Percentiles rank a stretch among this genome's conserved stretches.
Evolutionary conservation across 2,797 vertebrate species (phyloP).

Genomic region (Neopelma chrysocephalum): DNA sequence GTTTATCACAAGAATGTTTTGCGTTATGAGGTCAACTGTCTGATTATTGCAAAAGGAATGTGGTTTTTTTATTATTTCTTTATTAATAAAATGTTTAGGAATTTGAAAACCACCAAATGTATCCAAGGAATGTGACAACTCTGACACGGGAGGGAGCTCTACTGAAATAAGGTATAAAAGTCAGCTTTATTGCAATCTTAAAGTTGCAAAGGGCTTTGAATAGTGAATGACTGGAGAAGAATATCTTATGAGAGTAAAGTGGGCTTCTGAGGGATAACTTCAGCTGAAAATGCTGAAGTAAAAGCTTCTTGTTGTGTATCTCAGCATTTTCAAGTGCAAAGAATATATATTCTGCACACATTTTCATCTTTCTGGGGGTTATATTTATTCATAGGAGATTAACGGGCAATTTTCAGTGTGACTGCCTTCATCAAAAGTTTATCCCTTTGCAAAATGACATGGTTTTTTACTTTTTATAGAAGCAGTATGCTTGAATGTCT

Average conservation of each 20-base stretch:
- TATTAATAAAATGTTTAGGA: background rate
- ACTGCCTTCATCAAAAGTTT: slow-evolving; percentile 31
- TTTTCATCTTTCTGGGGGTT: background rate
- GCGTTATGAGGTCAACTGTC: background rate
- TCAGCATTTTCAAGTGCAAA: slow-evolving; percentile 51
- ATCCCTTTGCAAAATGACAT: background rate
- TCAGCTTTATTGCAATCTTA: background rate
- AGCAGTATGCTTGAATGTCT: background rate
- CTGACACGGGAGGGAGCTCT: background rate
- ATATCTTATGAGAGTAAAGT: slow-evolving; percentile 9
- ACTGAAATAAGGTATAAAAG: background rate
- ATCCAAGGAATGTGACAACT: background rate
- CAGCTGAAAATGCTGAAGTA: slow-evolving; percentile 1
- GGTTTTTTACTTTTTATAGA: background rate
- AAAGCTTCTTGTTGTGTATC: slow-evolving; percentile 1
- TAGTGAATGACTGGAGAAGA: background rate
- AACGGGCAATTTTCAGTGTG: slow-evolving; percentile 19
- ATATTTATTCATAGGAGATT: slow-evolving; percentile 54
- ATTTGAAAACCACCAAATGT: background rate
- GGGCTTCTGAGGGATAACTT: slow-evolving; percentile 14
- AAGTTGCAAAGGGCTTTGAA: slow-evolving; percentile 1
- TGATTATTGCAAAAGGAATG: background rate
- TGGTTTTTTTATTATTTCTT: background rate
- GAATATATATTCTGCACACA: slow-evolving; percentile 19
- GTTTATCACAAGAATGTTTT: background rate